Evolutionary conservation across 2,797 vertebrate genomes (phyloP).

Genomic region (Apodemus agrarius): DNA sequence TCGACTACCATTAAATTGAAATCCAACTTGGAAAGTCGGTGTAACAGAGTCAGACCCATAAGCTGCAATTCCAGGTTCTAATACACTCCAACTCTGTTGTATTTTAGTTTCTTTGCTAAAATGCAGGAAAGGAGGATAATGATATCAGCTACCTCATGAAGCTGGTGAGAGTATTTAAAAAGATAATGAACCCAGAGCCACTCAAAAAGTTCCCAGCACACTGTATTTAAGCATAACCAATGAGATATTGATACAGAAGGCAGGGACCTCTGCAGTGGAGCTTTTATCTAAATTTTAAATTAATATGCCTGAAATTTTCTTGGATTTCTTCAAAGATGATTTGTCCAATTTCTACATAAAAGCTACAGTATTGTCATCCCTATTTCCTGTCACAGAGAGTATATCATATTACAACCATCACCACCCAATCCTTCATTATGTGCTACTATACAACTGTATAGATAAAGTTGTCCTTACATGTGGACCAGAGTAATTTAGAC

Average conservation of each 20-base stretch:
- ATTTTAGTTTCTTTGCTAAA: conserved; percentile 17
- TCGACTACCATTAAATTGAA: neutral
- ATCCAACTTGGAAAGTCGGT: neutral
- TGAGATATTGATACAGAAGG: neutral
- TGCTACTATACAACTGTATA: neutral
- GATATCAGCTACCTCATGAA: neutral
- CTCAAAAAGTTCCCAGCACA: neutral
- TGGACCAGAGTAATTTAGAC: neutral
- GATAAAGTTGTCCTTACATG: neutral
- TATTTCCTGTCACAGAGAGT: neutral
- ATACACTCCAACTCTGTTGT: neutral
- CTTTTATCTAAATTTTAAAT: neutral
- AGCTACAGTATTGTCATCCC: neutral
- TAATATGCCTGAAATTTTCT: neutral
- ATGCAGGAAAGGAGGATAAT: neutral
- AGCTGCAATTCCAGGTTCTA: neutral
- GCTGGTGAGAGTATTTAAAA: neutral
- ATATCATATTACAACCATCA: neutral
- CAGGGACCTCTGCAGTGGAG: neutral
- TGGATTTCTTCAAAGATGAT: neutral
- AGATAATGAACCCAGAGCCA: neutral
- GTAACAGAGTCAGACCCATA: neutral
- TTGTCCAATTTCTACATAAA: conserved; percentile 1
- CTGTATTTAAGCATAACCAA: neutral
- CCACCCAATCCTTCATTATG: neutral